These are phyloP conservation scores for Fragum whitleyi DNA, from an alignment of 2,888 invertebrate species.

Conservation along the genomic window DNA sequence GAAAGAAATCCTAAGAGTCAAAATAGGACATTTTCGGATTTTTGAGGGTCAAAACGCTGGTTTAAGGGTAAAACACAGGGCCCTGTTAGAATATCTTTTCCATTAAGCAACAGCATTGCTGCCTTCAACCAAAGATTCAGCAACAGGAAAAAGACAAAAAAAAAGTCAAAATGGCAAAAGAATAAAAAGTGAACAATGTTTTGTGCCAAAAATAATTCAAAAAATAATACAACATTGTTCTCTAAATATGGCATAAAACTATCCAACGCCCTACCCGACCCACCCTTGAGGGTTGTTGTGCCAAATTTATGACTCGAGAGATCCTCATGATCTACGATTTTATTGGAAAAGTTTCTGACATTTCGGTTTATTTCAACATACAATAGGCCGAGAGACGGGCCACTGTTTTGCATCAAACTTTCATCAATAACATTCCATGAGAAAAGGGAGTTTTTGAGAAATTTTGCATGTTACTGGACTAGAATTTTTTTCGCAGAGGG, in stretches of 20 bases:
- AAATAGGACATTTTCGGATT: no score
- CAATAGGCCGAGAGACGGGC: not conserved
- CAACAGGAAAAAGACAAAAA: no score
- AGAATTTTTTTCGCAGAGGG: no score
- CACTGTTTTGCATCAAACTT: slow-evolving; percentile 17
- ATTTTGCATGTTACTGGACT: no score
- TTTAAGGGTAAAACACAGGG: no score
- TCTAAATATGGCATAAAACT: slow-evolving; percentile 3
- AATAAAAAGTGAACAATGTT: not conserved
- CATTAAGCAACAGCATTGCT: no score
- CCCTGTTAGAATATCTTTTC: no score
- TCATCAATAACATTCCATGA: slow-evolving; percentile 5
- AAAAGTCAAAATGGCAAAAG: no score
- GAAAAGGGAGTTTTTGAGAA: not conserved
- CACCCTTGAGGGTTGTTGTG: not conserved
- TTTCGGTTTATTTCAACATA: slow-evolving; percentile 8
- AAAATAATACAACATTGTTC: not conserved
- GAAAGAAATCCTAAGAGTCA: no score
- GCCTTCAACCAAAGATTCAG: no score
- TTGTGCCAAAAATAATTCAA: not conserved
- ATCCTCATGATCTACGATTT: not conserved
- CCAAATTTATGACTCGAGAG: not conserved
- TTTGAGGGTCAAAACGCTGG: no score
- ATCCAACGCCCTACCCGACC: slow-evolving; percentile 1
- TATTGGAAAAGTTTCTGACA: not conserved